Conservation (phyloP, 2,113 vertebrate species). For the Bucco capensis region DNA sequence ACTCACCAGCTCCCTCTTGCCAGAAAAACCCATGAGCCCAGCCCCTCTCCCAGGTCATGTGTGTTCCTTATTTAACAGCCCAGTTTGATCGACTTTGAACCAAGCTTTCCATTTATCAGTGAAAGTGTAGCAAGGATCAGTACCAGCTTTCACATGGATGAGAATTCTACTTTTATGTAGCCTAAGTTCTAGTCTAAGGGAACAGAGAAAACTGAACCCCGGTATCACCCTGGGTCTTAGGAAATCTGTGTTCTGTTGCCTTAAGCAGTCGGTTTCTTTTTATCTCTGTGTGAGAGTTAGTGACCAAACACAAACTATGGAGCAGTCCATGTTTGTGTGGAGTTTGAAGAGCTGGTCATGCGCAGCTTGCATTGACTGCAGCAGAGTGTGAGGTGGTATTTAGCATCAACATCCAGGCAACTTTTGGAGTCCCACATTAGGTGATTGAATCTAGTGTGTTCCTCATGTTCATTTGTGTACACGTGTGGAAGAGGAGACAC, state of each 20-base stretch:
- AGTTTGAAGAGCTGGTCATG: not conserved
- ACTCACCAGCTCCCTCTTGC: not conserved
- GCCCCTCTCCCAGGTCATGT: not conserved
- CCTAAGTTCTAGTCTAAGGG: not conserved
- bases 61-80: not conserved
- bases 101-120: not conserved
- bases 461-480: not conserved
- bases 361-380: rapidly evolving
- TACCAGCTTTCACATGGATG: rapidly evolving
- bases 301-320: not conserved
- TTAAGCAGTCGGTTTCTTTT: not conserved
- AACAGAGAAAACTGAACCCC: not conserved
- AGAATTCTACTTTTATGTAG: not conserved
- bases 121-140: rapidly evolving
- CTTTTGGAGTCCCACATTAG: not conserved
- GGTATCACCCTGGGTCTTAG: not conserved
- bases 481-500: rapidly evolving
- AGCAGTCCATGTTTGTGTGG: not conserved
- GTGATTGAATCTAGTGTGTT: not conserved
- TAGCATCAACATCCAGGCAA: not conserved
- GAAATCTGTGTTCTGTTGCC: not conserved
- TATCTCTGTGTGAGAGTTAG: not conserved
- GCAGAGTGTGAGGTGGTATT: not conserved
- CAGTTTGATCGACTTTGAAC: not conserved
- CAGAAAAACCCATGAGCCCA: not conserved